These are phyloP conservation scores for Marmota flaviventris DNA, from an alignment of 2,113 vertebrate species.

Conservation along the genomic window DNA sequence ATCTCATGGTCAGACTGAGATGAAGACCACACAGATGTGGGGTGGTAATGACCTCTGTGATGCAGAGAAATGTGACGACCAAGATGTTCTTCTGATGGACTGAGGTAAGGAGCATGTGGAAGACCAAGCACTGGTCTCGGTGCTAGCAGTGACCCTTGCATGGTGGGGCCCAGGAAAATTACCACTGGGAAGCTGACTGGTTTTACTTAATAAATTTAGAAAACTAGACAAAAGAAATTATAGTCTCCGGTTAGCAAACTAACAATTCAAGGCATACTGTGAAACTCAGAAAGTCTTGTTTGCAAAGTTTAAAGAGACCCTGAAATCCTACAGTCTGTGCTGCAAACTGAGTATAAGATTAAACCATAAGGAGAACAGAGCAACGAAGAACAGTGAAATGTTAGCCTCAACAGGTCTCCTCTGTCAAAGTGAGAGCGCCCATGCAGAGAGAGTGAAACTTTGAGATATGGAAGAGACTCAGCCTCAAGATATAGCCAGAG, in stretches of 20 bases:
- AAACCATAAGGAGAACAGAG: not conserved
- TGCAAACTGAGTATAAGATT: not conserved
- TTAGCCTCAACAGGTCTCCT: not conserved
- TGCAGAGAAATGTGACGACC: not conserved
- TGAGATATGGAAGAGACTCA: not conserved
- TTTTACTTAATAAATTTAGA: conserved; percentile 17
- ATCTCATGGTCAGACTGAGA: not conserved
- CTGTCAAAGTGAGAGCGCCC: not conserved
- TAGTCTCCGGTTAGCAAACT: not conserved
- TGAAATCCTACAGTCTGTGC: not conserved
- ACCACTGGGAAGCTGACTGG: not conserved
- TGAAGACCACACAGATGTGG: too few species aligned
- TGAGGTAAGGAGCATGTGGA: not conserved
- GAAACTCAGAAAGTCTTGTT: not conserved
- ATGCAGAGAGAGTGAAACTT: not conserved
- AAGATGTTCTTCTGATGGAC: not conserved
- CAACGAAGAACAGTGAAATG: not conserved
- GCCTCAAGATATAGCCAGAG: not conserved
- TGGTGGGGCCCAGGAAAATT: not conserved
- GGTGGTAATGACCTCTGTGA: too few species aligned
- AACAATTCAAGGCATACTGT: not conserved
- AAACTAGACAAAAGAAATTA: not conserved
- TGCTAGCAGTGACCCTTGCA: not conserved
- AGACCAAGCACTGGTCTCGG: not conserved
- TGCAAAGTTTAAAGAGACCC: not conserved